Evolutionary conservation across 2,113 vertebrate genomes (phyloP).

Genomic region (Lepisosteus osseus): DNA sequence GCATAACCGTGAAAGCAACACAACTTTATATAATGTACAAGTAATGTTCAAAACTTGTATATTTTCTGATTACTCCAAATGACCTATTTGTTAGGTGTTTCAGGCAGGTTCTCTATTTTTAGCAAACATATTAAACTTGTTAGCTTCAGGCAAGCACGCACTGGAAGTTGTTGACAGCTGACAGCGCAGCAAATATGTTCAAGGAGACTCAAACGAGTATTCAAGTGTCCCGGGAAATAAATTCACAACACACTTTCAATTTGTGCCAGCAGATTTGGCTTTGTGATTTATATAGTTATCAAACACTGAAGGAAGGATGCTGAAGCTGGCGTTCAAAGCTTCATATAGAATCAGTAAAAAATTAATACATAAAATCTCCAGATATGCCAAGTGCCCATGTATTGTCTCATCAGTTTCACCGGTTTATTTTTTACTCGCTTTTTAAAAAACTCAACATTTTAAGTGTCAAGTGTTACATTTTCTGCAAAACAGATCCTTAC

Average conservation of each 20-base stretch:
- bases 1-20: not conserved
- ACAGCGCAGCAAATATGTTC: slow-evolving; percentile 1
- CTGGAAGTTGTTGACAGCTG: not conserved
- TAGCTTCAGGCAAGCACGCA: not conserved
- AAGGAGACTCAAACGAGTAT: slow-evolving; percentile 9
- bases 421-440: too few relatives aligned
- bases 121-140: not conserved
- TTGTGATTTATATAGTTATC: not conserved
- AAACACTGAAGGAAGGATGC: too few relatives aligned
- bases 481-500: too few relatives aligned
- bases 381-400: too few relatives aligned
- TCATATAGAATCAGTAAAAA: not conserved
- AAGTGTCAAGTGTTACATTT: too few relatives aligned
- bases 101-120: not conserved
- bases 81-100: not conserved
- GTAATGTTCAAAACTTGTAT: not conserved
- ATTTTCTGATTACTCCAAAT: not conserved
- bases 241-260: not conserved
- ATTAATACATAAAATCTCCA: too few relatives aligned
- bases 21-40: not conserved
- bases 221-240: slow-evolving; percentile 14
- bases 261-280: not conserved
- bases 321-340: not conserved
- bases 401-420: too few relatives aligned
- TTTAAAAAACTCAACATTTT: too few relatives aligned